A percentile compares a stretch with the other conserved stretches of the same genome.
Conservation (phyloP, 2,797 vertebrate genomes). For the Petrocephalus sullivani region DNA sequence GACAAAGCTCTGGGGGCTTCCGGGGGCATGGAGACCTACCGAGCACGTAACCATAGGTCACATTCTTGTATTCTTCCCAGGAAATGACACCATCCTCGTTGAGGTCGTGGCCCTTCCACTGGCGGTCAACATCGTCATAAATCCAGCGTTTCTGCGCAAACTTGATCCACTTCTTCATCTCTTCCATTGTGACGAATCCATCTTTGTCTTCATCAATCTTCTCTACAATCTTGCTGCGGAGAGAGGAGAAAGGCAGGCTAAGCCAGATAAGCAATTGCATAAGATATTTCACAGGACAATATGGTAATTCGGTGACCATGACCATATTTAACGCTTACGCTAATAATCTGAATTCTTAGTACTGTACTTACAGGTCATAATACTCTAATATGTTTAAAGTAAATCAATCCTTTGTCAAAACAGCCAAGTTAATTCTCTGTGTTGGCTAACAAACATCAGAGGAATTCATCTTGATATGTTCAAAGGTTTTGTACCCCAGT, state of each 20-base stretch:
- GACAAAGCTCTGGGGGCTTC: constrained; percentile 62
- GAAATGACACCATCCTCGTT: constrained; percentile 71
- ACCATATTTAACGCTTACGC: neutral
- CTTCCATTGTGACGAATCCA: constrained; percentile 84
- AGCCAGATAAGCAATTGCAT: neutral
- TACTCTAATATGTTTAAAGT: too few species aligned
- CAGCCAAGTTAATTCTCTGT: too few species aligned
- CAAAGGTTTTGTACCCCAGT: constrained; percentile 66
- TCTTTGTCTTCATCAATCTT: constrained; percentile 74
- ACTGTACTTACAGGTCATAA: too few species aligned
- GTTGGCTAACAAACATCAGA: too few species aligned
- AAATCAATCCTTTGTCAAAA: too few species aligned
- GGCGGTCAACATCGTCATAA: constrained; percentile 78
- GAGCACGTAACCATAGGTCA: constrained; percentile 69
- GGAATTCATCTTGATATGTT: neutral
- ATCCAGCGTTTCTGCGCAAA: constrained; percentile 96
- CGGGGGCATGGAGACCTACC: constrained; percentile 55
- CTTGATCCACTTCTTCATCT: constrained; percentile 95
- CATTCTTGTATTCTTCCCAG: constrained; percentile 77
- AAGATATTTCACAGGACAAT: neutral
- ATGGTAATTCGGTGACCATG: neutral
- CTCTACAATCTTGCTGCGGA: constrained; percentile 68
- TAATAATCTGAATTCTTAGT: too few species aligned
- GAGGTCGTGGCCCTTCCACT: constrained; percentile 77
- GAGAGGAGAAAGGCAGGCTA: neutral